phyloP scores from a whole-genome alignment of 1,140 invertebrate species.

The Popillia japonica region DNA sequence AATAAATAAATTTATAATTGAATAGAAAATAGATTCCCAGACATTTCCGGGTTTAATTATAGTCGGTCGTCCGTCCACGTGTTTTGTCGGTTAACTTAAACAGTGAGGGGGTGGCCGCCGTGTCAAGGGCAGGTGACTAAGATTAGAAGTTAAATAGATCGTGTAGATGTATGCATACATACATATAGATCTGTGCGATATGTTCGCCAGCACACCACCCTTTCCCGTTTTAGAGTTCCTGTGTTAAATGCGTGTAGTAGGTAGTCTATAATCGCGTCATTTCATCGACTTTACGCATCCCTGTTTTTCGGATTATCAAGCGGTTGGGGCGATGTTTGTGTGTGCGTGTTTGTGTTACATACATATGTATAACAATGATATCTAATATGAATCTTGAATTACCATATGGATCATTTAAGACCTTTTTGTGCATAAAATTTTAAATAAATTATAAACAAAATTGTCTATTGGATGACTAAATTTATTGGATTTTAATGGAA shows the following conservation, averaged over 20 bases:
- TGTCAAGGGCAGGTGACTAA: conserved; percentile 23
- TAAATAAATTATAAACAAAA: no score
- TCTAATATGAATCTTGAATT: no score
- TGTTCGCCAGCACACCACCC: neutral
- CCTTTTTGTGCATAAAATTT: no score
- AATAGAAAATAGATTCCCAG: no score
- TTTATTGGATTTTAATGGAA: no score
- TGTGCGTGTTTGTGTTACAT: no score
- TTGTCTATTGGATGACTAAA: no score
- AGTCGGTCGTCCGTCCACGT: neutral
- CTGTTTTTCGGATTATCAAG: neutral
- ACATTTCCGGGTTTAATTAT: neutral
- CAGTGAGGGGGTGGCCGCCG: conserved; percentile 9
- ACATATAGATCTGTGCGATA: neutral
- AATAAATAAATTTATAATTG: no score
- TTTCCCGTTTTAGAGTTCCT: neutral
- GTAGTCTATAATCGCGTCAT: neutral
- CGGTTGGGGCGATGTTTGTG: no score
- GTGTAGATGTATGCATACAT: neutral
- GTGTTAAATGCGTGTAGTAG: neutral
- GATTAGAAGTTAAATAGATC: conserved; percentile 8
- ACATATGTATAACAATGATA: no score
- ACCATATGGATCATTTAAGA: no score
- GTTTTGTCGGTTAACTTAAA: neutral
- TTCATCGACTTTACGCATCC: neutral